A percentile compares a stretch with the other conserved stretches of the same genome.
These are phyloP conservation scores for Spinus olivaceus DNA, from an alignment of 2,797 vertebrate genomes.

Conservation along the genomic window DNA sequence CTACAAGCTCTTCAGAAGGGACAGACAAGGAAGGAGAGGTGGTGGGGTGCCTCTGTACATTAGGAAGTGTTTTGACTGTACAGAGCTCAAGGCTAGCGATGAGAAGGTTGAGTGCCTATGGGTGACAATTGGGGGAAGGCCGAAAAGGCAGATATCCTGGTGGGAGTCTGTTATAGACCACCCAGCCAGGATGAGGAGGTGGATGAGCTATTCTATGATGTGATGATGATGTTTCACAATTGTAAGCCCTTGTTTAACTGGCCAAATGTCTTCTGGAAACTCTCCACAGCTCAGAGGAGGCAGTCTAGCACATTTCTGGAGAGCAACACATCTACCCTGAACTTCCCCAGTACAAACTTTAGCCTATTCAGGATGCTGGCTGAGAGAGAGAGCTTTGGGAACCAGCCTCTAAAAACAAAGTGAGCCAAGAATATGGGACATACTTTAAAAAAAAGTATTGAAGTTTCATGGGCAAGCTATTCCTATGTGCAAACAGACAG, in stretches of 20 bases:
- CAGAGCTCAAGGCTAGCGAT: not conserved
- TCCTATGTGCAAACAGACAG: not conserved
- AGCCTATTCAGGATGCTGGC: too few species aligned
- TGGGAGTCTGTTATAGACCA: not conserved
- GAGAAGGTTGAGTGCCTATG: not conserved
- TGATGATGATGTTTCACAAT: not conserved
- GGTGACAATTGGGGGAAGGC: not conserved
- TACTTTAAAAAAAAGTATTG: not conserved
- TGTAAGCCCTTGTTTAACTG: not conserved
- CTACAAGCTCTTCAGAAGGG: not conserved
- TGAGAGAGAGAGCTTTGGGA: not conserved
- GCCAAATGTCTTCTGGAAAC: not conserved
- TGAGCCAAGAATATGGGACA: fast-evolving
- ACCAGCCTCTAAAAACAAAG: not conserved
- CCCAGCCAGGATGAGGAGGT: not conserved
- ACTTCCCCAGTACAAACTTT: not conserved
- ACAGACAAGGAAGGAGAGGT: not conserved
- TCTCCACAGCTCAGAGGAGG: not conserved
- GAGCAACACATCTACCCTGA: not conserved
- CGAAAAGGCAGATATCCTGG: not conserved
- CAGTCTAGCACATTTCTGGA: not conserved
- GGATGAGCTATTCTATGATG: not conserved
- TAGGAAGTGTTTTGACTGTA: not conserved
- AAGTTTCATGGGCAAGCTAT: not conserved
- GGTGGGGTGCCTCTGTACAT: not conserved